Conservation (phyloP, 2,888 invertebrate genomes). For the Drosophila paucipuncta region DNA sequence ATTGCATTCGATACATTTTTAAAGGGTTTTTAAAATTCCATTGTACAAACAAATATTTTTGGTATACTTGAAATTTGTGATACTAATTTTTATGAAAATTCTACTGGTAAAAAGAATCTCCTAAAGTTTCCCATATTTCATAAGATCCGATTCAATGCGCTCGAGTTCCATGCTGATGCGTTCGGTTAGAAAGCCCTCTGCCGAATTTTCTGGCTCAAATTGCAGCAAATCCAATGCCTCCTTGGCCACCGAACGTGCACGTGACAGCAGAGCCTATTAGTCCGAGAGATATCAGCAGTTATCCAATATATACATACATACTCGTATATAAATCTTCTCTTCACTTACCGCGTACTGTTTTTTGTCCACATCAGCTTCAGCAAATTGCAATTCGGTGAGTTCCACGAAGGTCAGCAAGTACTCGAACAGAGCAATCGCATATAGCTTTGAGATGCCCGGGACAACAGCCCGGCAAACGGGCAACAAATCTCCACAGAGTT, state of each 20-base stretch:
- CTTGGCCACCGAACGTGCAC: slow-evolving; percentile 87
- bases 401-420: slow-evolving; percentile 89
- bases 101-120: background rate
- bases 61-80: background rate
- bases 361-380: slow-evolving; percentile 87
- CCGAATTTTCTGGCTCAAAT: slow-evolving; percentile 90
- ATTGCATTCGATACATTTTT: background rate
- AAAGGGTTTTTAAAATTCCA: background rate
- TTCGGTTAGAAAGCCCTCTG: slow-evolving; percentile 87
- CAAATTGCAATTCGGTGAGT: slow-evolving; percentile 88
- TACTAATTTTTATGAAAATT: background rate
- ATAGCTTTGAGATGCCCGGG: slow-evolving; percentile 86
- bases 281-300: background rate
- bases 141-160: slow-evolving; percentile 77
- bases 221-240: slow-evolving; percentile 88
- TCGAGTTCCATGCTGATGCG: slow-evolving; percentile 77
- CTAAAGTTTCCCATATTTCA: slow-evolving; percentile 61
- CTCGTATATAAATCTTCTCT: no score
- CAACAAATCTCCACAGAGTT: slow-evolving; percentile 89
- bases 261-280: slow-evolving; percentile 83
- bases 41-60: no score
- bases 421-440: slow-evolving; percentile 91
- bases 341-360: slow-evolving; percentile 86
- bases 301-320: background rate
- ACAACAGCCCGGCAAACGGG: slow-evolving; percentile 89